Evolutionary conservation across 2,797 vertebrate genomes (phyloP), one percentile per base, ranked within the genome.

Genomic region (Streptopelia turtur): DNA sequence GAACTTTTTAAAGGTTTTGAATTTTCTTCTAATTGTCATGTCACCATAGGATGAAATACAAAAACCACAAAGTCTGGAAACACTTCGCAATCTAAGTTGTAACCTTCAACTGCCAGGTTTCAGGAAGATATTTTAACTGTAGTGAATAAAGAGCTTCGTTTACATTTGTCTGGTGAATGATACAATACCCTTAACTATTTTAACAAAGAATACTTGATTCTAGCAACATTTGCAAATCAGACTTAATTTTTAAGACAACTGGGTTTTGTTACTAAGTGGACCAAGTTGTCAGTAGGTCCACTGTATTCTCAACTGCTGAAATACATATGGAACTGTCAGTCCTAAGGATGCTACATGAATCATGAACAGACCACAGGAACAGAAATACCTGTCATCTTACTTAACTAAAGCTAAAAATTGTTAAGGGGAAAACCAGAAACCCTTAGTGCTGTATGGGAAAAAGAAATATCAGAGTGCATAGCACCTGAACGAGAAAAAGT

Each of bases 391-490:
- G 31, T 22, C 17, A 61, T 69, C 13, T n/a, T 24, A 63, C 25
- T 57, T 41, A 74, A 83, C n/a, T 83, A 53, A 68, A 81, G n/a
- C 5, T 50, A 60, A 78, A 20, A 79, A 72, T 17, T 87, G 61
- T 52, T 52, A 76, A 70, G 30, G 9, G 24, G 13, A 35, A 83
- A 84, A 84, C 11, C 13, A 87, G 43, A 89, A 87, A 25, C 7
- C 10, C 13, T 1, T 2, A 71, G 53, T 52, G 33, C 4, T 77
- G n/a, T 43, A 83, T 6, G 74, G 8, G 9, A 4, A 49, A n/a
- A 77, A 78, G 78, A 65, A 79, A 21, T 1, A 61, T 0, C 20
- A 78, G 15, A 0, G 0, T 14, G 47, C 18, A 81, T 4, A 79
- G 41, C 27, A 69, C 16, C 70, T 77, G 33, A 66, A 63, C 28